Conservation (phyloP, 2,113 vertebrate species). For the Rallus limicola region DNA sequence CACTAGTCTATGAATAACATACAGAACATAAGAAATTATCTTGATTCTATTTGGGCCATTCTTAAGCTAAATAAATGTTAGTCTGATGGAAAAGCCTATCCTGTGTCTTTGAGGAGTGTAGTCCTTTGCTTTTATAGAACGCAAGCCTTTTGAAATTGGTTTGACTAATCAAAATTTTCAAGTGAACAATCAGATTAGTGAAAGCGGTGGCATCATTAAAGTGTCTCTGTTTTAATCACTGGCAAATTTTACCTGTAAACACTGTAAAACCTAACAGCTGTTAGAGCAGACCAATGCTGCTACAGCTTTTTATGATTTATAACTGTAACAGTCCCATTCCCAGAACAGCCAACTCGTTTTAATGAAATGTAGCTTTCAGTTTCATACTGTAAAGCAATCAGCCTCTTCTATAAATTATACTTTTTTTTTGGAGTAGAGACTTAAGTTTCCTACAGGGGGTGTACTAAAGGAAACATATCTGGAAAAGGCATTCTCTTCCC, state of each 20-base stretch:
- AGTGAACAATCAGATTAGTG: neutral
- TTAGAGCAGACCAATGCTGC: neutral
- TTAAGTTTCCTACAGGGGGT: neutral
- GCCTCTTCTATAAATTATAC: neutral
- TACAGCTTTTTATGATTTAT: neutral
- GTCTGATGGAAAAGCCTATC: neutral
- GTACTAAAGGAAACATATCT: neutral
- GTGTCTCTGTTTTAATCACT: neutral
- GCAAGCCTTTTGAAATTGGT: neutral
- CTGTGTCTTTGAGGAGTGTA: neutral
- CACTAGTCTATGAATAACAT: neutral
- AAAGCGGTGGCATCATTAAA: neutral
- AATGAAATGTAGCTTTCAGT: slow-evolving; percentile 7
- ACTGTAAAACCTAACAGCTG: neutral
- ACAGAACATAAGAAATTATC: neutral
- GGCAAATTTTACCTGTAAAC: neutral
- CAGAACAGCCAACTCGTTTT: neutral
- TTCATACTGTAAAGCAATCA: slow-evolving; percentile 48
- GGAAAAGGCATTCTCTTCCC: slow-evolving; percentile 42
- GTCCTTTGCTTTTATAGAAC: neutral
- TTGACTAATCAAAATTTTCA: neutral
- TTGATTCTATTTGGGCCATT: neutral
- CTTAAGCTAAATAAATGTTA: neutral
- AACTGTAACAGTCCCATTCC: neutral
- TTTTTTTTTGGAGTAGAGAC: neutral